Conservation (phyloP, 2,888 invertebrate genomes). For the Aphodius sticticus region DNA sequence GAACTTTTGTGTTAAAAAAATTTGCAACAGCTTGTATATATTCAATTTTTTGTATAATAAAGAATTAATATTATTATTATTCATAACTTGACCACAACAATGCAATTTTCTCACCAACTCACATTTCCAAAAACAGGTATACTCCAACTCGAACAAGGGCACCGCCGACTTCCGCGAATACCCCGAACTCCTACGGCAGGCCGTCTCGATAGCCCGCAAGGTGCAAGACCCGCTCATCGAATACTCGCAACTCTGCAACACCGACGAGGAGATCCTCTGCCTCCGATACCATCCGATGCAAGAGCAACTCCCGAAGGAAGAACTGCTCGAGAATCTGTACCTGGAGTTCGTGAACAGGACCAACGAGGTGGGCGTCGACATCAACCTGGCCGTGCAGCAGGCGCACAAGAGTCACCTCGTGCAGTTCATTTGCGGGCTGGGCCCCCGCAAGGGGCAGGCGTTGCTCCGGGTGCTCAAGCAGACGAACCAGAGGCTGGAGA, state of each 20-base stretch:
- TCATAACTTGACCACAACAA: too few species aligned
- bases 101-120: too few species aligned
- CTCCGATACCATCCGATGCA: constrained; percentile 89
- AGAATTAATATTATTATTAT: too few species aligned
- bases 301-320: constrained; percentile 84
- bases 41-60: too few species aligned
- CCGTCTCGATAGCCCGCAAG: constrained; percentile 90
- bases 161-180: constrained; percentile 90
- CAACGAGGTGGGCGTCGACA: constrained; percentile 98
- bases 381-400: constrained; percentile 91
- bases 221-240: constrained; percentile 96
- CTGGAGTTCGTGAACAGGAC: constrained; percentile 94
- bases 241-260: constrained; percentile 93
- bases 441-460: constrained; percentile 92
- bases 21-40: too few species aligned
- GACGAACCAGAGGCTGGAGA: constrained; percentile 91
- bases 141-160: constrained; percentile 90
- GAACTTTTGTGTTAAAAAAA: too few species aligned
- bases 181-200: constrained; percentile 88
- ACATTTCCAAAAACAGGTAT: constrained; percentile 63
- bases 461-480: constrained; percentile 87
- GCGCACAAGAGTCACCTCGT: constrained; percentile 87
- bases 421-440: constrained; percentile 97
- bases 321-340: constrained; percentile 83
- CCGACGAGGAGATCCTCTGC: constrained; percentile 96